Evolutionary conservation across 2,113 vertebrate genomes (phyloP).

Genomic region (Malurus alboscapulatus): DNA sequence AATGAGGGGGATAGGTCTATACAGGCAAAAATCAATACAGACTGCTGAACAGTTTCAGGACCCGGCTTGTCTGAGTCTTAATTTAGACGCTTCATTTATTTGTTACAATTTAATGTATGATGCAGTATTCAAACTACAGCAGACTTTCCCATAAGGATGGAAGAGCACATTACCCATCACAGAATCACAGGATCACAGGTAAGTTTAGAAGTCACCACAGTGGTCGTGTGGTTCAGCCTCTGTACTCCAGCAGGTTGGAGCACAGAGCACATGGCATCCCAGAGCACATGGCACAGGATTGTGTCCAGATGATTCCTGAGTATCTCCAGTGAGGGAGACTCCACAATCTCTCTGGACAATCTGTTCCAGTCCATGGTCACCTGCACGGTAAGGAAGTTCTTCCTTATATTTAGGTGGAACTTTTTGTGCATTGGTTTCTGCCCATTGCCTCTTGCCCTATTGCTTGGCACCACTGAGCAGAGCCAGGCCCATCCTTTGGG

Average conservation of each 20-base stretch:
- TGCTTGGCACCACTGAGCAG: not conserved
- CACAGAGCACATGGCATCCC: not conserved
- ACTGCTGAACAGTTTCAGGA: not conserved
- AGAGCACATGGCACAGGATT: not conserved
- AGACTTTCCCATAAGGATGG: not conserved
- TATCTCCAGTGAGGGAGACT: not conserved
- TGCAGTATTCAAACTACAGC: not conserved
- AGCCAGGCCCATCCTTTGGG: not conserved
- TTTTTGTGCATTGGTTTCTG: not conserved
- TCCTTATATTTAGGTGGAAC: not conserved
- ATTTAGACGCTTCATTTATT: not conserved
- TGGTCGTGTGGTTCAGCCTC: not conserved
- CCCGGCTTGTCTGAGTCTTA: not conserved
- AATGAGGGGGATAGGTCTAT: fast-evolving
- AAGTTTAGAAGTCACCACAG: not conserved
- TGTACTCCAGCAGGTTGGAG: not conserved
- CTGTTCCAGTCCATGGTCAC: not conserved
- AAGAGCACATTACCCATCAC: not conserved
- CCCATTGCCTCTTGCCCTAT: fast-evolving
- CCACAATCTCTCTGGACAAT: not conserved
- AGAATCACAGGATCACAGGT: not conserved
- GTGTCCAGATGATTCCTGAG: not conserved
- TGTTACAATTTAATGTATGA: not conserved
- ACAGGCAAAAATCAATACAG: not conserved
- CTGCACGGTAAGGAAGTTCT: not conserved